Evolutionary conservation across 2,888 invertebrate genomes (phyloP).

Genomic region (Pseudococcus longispinus): DNA sequence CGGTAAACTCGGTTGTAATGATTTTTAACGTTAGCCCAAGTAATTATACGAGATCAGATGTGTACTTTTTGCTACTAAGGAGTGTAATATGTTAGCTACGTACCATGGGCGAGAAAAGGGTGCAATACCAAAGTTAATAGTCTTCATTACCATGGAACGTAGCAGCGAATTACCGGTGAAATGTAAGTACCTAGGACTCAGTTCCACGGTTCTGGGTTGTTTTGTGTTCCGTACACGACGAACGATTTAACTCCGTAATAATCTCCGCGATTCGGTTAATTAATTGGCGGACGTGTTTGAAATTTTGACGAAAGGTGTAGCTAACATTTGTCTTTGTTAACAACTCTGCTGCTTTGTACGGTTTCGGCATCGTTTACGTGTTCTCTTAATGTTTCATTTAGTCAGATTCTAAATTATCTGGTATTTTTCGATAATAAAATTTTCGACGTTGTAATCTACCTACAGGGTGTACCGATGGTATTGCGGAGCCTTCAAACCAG

Average conservation of each 20-base stretch:
- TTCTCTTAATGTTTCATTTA: slow-evolving; percentile 2
- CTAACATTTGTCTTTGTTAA: slow-evolving; percentile 4
- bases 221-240: neutral
- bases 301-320: slow-evolving; percentile 12
- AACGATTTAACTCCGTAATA: neutral
- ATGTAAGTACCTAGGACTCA: neutral
- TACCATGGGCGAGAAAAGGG: neutral
- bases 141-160: neutral
- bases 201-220: neutral
- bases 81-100: neutral
- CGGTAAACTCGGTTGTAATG: neutral
- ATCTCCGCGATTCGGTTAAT: slow-evolving; percentile 14
- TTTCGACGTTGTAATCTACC: neutral
- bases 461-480: neutral
- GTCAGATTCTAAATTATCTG: neutral
- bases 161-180: neutral
- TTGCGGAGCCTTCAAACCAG: too few relatives aligned
- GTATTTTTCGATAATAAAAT: slow-evolving; percentile 7
- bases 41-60: neutral
- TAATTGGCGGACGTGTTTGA: slow-evolving; percentile 31
- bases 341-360: neutral
- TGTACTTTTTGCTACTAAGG: neutral
- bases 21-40: neutral
- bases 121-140: neutral
- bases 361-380: neutral